Evolutionary conservation across 2,888 invertebrate genomes (phyloP).

Genomic region (Oxyteleia sp.): DNA sequence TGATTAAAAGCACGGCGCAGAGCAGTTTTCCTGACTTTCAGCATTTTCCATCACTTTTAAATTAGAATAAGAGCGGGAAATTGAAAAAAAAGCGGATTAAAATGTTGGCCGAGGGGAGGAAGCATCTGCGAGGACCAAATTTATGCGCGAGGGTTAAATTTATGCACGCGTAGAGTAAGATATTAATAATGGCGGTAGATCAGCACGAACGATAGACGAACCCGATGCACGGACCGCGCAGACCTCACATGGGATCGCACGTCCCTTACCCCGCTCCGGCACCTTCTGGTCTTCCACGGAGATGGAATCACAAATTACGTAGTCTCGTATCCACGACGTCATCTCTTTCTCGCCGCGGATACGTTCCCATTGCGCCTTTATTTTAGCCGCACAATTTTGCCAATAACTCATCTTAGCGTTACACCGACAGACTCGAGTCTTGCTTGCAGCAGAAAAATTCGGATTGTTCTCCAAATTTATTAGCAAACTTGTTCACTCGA

Average conservation of each 20-base stretch:
- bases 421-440: slow-evolving; percentile 46
- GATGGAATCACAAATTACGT: slow-evolving; percentile 79
- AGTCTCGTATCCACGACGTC: slow-evolving; percentile 75
- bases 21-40: slow-evolving; percentile 8
- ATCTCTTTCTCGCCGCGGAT: slow-evolving; percentile 75
- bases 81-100: slow-evolving; percentile 34
- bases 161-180: slow-evolving; percentile 78
- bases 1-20: slow-evolving; percentile 3
- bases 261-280: slow-evolving; percentile 48
- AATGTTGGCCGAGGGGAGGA: slow-evolving; percentile 43
- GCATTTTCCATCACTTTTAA: slow-evolving; percentile 23
- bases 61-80: slow-evolving; percentile 25
- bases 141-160: slow-evolving; percentile 76
- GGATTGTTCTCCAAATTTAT: slow-evolving; percentile 66
- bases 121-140: slow-evolving; percentile 71
- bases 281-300: slow-evolving; percentile 73
- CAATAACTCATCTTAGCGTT: slow-evolving; percentile 75
- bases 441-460: slow-evolving; percentile 49
- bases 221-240: slow-evolving; percentile 72
- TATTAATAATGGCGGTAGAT: slow-evolving; percentile 81
- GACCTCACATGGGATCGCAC: slow-evolving; percentile 76
- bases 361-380: slow-evolving; percentile 73
- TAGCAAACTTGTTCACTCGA: slow-evolving; percentile 63
- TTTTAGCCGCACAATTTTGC: slow-evolving; percentile 74
- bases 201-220: slow-evolving; percentile 77